A percentile compares a stretch with the other conserved stretches of the same genome.
Evolutionary conservation across 2,888 invertebrate genomes (phyloP).

Genomic region (Hirudinaria manillensis): DNA sequence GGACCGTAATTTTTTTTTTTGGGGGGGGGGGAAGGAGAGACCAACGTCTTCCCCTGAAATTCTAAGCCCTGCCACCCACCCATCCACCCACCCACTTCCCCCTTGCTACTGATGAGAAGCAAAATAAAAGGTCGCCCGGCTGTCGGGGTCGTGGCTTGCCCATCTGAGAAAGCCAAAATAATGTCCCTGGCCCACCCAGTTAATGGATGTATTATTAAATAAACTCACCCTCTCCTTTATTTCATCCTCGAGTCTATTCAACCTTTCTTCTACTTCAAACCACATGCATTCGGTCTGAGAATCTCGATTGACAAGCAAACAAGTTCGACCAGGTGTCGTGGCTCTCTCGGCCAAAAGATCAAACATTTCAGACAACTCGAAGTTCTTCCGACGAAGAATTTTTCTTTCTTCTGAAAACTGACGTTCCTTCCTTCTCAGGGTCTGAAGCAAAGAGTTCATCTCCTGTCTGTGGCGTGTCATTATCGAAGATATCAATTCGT

Average conservation of each 20-base stretch:
- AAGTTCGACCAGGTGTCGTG: neutral
- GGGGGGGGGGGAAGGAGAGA: too few species aligned
- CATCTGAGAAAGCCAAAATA: too few species aligned
- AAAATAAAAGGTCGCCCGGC: too few species aligned
- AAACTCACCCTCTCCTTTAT: neutral
- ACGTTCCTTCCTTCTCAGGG: conserved; percentile 32
- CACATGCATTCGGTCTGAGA: neutral
- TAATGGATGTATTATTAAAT: too few species aligned
- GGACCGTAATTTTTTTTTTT: too few species aligned
- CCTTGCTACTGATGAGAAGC: too few species aligned
- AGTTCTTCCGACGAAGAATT: conserved; percentile 30
- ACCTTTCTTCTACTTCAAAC: conserved; percentile 6
- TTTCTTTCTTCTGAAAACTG: conserved; percentile 35
- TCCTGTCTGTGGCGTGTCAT: conserved; percentile 30
- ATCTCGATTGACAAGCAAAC: neutral
- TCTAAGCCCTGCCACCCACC: too few species aligned
- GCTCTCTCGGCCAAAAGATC: conserved; percentile 29
- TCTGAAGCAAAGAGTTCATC: conserved; percentile 29
- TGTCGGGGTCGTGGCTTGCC: too few species aligned
- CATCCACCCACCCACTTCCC: too few species aligned
- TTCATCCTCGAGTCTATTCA: conserved; percentile 3
- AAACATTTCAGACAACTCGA: conserved; percentile 31
- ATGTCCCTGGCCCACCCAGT: too few species aligned
- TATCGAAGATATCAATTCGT: conserved; percentile 8
- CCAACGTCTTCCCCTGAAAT: too few species aligned